These are phyloP conservation scores for Agonopterix alstromeriana DNA, from an alignment of 2,888 invertebrate species.

Conservation along the genomic window DNA sequence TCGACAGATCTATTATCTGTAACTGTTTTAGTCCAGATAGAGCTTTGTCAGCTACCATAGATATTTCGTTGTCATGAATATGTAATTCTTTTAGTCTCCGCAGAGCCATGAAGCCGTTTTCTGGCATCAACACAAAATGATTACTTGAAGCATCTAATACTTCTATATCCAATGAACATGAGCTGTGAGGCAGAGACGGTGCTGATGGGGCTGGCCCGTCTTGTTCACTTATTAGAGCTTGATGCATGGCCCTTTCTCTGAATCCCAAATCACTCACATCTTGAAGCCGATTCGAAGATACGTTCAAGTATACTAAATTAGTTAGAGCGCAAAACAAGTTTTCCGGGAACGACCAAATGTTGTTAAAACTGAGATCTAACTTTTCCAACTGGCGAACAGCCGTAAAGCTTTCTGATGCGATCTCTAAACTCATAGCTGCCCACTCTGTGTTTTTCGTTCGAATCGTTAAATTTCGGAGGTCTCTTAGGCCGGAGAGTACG, in stretches of 20 bases:
- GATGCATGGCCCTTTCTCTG: conserved; percentile 82
- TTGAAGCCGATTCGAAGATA: conserved; percentile 91
- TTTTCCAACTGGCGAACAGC: conserved; percentile 87
- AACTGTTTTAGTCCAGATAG: conserved; percentile 87
- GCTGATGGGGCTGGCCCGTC: conserved; percentile 62
- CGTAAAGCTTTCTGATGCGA: conserved; percentile 86
- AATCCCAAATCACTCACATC: conserved; percentile 92
- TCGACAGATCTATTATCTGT: conserved; percentile 91
- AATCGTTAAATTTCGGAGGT: conserved; percentile 90
- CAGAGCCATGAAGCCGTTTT: conserved; percentile 88
- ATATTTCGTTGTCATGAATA: conserved; percentile 92
- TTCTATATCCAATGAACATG: conserved; percentile 88
- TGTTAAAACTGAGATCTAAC: conserved; percentile 90
- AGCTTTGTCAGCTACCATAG: conserved; percentile 90
- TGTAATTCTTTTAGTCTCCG: conserved; percentile 87
- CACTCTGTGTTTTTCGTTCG: conserved; percentile 90
- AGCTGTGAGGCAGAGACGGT: conserved; percentile 58
- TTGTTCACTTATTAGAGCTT: conserved; percentile 80
- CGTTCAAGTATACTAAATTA: conserved; percentile 87
- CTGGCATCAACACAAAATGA: conserved; percentile 89
- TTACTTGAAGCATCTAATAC: conserved; percentile 90
- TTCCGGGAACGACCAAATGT: conserved; percentile 92
- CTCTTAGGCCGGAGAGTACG: conserved; percentile 86
- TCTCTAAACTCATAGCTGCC: conserved; percentile 89
- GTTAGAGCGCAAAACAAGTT: conserved; percentile 89